Percentiles rank a stretch among this genome's conserved stretches.
Evolutionary conservation across 1,140 invertebrate species (phyloP).

Genomic region (Scaptomyza graminum): DNA sequence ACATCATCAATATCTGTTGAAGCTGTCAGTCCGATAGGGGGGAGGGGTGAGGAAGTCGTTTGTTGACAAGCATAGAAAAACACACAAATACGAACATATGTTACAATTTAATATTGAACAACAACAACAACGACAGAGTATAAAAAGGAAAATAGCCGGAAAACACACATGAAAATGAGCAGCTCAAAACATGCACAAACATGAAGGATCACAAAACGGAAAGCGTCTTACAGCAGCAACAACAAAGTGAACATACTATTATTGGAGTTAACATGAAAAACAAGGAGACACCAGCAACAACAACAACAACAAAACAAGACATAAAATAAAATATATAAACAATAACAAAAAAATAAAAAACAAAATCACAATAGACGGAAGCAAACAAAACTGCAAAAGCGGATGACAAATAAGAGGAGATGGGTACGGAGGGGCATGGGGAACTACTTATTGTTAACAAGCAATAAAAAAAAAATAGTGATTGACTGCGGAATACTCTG

Average conservation of each 20-base stretch:
- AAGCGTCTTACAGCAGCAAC: conserved; percentile 1
- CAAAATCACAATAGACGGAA: conserved; percentile 46
- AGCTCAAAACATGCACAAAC: conserved; percentile 58
- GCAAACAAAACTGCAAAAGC: conserved; percentile 39
- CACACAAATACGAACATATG: conserved; percentile 64
- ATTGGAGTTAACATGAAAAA: conserved; percentile 51
- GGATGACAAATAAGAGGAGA: conserved; percentile 35
- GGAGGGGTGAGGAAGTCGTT: neutral
- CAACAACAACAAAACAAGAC: conserved; percentile 31
- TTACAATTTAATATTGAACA: conserved; percentile 37
- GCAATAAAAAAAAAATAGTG: conserved; percentile 23
- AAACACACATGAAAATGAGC: conserved; percentile 46
- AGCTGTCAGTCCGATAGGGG: too few relatives aligned
- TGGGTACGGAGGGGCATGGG: neutral
- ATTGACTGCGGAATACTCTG: neutral
- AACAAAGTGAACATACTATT: conserved; percentile 22
- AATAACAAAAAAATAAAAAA: conserved; percentile 61
- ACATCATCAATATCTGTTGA: conserved; percentile 60
- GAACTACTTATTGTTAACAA: conserved; percentile 55
- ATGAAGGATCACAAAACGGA: conserved; percentile 4
- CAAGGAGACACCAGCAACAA: conserved; percentile 2
- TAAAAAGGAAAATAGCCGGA: conserved; percentile 10
- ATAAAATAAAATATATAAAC: conserved; percentile 28
- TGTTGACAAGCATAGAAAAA: conserved; percentile 52
- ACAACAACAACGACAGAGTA: neutral